A percentile compares a stretch with the other conserved stretches of the same genome.
Conservation (phyloP, 2,888 invertebrate genomes). For the Harpagoxenus sublaevis region DNA sequence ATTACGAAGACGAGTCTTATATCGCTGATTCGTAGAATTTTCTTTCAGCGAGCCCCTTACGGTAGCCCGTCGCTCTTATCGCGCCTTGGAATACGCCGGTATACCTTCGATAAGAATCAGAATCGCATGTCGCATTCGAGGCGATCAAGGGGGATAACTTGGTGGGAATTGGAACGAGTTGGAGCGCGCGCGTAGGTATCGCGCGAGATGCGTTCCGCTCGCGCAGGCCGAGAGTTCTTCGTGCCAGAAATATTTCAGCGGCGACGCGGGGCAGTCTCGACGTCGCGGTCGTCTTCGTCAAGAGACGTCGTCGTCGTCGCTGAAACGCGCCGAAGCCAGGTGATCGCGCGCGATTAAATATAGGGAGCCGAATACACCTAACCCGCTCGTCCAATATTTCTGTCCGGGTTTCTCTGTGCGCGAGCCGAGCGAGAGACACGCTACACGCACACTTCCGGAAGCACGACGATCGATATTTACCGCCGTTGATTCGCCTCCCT, state of each 20-base stretch:
- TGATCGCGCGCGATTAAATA: slow-evolving; percentile 81
- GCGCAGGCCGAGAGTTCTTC: slow-evolving; percentile 54
- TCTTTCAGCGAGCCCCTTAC: neutral
- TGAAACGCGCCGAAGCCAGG: slow-evolving; percentile 72
- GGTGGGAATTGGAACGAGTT: slow-evolving; percentile 44
- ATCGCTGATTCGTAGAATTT: neutral
- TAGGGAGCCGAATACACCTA: slow-evolving; percentile 73
- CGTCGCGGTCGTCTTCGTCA: slow-evolving; percentile 66
- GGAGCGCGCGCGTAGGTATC: neutral
- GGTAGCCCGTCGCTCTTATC: neutral
- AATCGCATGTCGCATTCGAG: neutral
- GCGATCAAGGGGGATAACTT: neutral
- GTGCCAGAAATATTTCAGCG: slow-evolving; percentile 73
- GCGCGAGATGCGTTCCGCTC: slow-evolving; percentile 48
- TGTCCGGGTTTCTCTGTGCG: slow-evolving; percentile 51
- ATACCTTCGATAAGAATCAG: neutral
- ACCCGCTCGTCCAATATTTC: slow-evolving; percentile 61
- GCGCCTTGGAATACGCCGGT: neutral
- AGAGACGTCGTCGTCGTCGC: slow-evolving; percentile 49
- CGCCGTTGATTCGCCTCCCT: neutral
- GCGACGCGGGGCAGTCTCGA: slow-evolving; percentile 66
- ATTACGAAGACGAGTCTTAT: neutral
- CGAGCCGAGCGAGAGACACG: slow-evolving; percentile 35
- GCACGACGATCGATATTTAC: slow-evolving; percentile 4
- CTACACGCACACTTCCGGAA: slow-evolving; percentile 24